A percentile compares a stretch with the other conserved stretches of the same genome.
Conservation (phyloP, 2,888 invertebrate genomes). For the Agrotis exclamationis region DNA sequence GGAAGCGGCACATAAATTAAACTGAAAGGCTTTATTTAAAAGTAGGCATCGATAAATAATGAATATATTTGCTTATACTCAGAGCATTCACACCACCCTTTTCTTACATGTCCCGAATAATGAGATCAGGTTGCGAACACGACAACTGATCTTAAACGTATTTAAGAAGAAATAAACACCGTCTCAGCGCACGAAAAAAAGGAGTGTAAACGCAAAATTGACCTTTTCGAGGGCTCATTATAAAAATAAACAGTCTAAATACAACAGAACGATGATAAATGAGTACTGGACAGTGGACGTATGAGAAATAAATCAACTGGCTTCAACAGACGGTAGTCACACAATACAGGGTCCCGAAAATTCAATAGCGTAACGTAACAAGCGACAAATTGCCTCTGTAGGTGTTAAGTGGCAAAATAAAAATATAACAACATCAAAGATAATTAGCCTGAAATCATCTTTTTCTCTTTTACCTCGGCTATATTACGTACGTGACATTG, state of each 20-base stretch:
- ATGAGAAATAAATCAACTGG: slow-evolving; percentile 74
- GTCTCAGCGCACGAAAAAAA: slow-evolving; percentile 41
- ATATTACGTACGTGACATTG: slow-evolving; percentile 88
- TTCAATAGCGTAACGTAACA: slow-evolving; percentile 77
- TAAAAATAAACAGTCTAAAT: slow-evolving; percentile 78
- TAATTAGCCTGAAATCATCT: slow-evolving; percentile 89
- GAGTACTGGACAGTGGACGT: slow-evolving; percentile 70
- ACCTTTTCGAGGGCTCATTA: slow-evolving; percentile 73
- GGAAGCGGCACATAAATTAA: slow-evolving; percentile 40
- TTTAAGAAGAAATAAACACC: slow-evolving; percentile 64
- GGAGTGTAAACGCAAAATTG: slow-evolving; percentile 61
- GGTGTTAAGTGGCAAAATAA: slow-evolving; percentile 87
- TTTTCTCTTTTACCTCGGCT: slow-evolving; percentile 85
- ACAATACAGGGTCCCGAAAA: slow-evolving; percentile 67
- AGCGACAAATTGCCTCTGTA: slow-evolving; percentile 81
- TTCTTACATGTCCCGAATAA: slow-evolving; percentile 55
- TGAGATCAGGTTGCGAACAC: slow-evolving; percentile 60
- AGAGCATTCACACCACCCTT: slow-evolving; percentile 42
- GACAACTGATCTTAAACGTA: slow-evolving; percentile 63
- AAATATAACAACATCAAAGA: slow-evolving; percentile 81
- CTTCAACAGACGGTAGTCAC: slow-evolving; percentile 61
- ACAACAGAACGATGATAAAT: slow-evolving; percentile 77
- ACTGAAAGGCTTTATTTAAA: slow-evolving; percentile 45
- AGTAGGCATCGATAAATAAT: slow-evolving; percentile 54
- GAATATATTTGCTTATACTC: slow-evolving; percentile 51